Evolutionary conservation across 2,888 invertebrate genomes (phyloP).

Genomic region (Mesorhabditis spiculigera): DNA sequence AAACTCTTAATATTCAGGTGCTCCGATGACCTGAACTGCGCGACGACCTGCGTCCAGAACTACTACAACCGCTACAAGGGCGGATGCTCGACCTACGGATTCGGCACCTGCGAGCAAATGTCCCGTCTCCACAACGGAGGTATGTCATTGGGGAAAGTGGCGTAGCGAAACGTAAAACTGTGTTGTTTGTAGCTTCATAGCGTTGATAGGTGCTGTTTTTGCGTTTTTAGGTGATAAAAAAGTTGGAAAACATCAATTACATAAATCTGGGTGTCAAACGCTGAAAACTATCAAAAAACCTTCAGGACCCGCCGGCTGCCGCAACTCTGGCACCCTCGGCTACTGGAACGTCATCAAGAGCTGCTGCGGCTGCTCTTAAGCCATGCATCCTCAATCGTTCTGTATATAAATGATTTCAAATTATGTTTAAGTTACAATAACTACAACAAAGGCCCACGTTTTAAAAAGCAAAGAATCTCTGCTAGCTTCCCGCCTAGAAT

Average conservation of each 20-base stretch:
- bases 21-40: constrained; percentile 30
- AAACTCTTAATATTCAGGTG: constrained; percentile 13
- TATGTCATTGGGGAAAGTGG: not conserved
- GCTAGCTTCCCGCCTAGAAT: no score
- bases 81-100: constrained; percentile 30
- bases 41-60: constrained; percentile 32
- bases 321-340: constrained; percentile 34
- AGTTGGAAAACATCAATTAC: not conserved
- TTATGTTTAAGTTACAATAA: no score
- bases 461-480: no score
- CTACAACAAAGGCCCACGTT: no score
- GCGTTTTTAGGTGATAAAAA: no score
- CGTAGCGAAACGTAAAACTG: no score
- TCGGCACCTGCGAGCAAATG: constrained; percentile 35
- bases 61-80: constrained; percentile 43
- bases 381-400: not conserved
- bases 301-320: constrained; percentile 46
- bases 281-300: not conserved
- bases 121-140: constrained; percentile 44
- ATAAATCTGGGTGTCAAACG: not conserved
- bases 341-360: constrained; percentile 44
- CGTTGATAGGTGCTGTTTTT: no score
- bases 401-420: not conserved
- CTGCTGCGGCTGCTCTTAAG: constrained; percentile 43
- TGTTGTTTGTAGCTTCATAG: no score